Conservation (phyloP, 2,113 vertebrate genomes). For the Rhagologus leucostigma region DNA sequence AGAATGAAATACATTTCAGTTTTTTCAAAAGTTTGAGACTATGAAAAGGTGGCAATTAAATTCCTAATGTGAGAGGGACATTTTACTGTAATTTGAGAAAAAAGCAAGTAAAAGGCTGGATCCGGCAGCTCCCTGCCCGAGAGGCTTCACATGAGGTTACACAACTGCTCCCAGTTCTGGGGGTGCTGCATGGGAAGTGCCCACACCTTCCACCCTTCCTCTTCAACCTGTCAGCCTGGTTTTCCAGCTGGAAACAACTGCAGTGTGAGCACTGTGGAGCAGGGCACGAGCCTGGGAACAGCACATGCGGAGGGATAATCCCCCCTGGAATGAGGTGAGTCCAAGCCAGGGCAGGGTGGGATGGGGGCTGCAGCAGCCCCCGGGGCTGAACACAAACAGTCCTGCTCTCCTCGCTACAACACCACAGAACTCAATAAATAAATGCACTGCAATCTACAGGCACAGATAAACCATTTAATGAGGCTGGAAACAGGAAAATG, state of each 20-base stretch:
- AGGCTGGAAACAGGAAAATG: not conserved
- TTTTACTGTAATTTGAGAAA: not conserved
- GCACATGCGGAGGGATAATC: not conserved
- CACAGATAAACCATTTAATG: not conserved
- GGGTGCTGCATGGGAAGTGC: not conserved
- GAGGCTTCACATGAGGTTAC: not conserved
- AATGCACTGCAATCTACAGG: not conserved
- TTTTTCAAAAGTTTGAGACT: not conserved
- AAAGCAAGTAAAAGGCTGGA: not conserved
- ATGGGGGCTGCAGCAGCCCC: not conserved
- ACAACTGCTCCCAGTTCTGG: not conserved
- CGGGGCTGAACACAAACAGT: not conserved
- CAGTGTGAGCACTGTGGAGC: fast-evolving
- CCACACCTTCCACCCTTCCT: not conserved
- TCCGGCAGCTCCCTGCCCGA: not conserved
- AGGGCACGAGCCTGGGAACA: not conserved
- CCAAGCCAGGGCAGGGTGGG: not conserved
- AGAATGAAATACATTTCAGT: not conserved
- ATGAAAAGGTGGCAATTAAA: conserved; percentile 37
- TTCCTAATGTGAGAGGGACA: not conserved
- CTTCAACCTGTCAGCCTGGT: not conserved
- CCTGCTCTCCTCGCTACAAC: not conserved
- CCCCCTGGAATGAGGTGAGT: fast-evolving
- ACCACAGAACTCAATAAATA: not conserved
- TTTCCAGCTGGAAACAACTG: not conserved